Evolutionary conservation across 2,113 vertebrate species (phyloP).

Genomic region (Heterotis niloticus): DNA sequence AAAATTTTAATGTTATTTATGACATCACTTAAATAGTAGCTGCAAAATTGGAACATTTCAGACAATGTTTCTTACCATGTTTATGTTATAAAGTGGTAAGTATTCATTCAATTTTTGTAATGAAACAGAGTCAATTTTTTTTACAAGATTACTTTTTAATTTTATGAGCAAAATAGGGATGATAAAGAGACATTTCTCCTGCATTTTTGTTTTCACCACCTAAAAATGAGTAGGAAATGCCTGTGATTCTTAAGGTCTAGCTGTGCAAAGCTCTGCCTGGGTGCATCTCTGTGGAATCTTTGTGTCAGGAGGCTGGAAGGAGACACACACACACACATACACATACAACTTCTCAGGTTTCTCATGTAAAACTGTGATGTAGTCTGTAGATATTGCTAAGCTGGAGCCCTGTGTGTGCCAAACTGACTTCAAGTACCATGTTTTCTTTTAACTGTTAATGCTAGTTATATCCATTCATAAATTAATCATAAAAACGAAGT

Average conservation of each 20-base stretch:
- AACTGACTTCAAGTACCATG: background rate
- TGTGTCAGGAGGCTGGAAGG: no score
- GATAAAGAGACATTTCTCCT: slow-evolving; percentile 28
- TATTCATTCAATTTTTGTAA: no score
- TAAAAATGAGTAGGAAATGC: slow-evolving; percentile 39
- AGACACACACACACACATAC: background rate
- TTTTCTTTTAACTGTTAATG: background rate
- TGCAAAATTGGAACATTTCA: no score
- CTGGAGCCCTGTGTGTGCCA: background rate
- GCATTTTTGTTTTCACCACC: slow-evolving; percentile 45
- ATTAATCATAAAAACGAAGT: background rate
- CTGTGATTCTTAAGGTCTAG: slow-evolving; percentile 20
- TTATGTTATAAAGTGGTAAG: no score
- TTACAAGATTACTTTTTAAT: no score
- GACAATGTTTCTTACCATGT: no score
- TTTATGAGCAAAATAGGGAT: background rate
- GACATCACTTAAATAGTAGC: no score
- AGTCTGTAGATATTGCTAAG: slow-evolving; percentile 27
- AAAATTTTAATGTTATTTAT: no score
- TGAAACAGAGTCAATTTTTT: no score
- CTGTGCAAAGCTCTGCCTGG: background rate
- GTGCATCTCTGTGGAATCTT: background rate
- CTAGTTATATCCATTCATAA: background rate
- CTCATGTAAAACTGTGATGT: background rate
- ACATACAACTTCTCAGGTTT: background rate